Percentiles rank a stretch among this genome's conserved stretches.
phyloP scores from a whole-genome alignment of 1,140 invertebrate species.

The Homalodisca vitripennis region DNA sequence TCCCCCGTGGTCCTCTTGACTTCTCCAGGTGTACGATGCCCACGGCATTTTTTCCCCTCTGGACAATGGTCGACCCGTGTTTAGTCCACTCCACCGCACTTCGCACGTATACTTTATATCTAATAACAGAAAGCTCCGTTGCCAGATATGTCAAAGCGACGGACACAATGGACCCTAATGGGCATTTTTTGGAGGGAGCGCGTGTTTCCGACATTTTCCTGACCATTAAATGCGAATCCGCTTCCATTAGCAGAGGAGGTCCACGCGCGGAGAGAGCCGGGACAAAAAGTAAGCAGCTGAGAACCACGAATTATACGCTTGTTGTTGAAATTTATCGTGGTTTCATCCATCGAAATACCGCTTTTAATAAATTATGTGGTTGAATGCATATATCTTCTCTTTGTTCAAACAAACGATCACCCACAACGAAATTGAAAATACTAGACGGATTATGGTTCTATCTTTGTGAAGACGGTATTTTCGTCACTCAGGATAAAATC shows the following conservation, averaged over 20 bases:
- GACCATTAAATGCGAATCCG: constrained; percentile 10
- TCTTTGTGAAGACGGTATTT: no score
- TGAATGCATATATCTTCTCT: no score
- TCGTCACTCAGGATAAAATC: no score
- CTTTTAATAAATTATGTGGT: no score
- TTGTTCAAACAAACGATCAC: no score
- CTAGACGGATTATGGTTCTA: no score
- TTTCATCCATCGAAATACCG: no score
- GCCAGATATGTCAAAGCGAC: not conserved
- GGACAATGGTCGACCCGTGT: constrained; percentile 22
- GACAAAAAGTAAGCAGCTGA: constrained; percentile 1
- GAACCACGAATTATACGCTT: constrained; percentile 8
- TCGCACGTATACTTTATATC: constrained; percentile 28
- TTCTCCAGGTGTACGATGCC: not conserved
- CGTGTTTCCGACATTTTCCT: constrained; percentile 26
- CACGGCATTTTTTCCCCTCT: not conserved
- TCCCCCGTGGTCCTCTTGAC: constrained; percentile 9
- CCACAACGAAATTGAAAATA: no score
- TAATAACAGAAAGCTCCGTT: constrained; percentile 14
- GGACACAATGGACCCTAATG: constrained; percentile 20
- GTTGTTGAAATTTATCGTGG: not conserved
- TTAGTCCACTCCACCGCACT: constrained; percentile 16
- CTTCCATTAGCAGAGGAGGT: constrained; percentile 6
- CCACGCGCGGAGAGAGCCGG: not conserved
- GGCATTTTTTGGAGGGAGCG: constrained; percentile 19